phyloP scores from a whole-genome alignment of 2,888 invertebrate genomes.

The Pterobdella sp. region DNA sequence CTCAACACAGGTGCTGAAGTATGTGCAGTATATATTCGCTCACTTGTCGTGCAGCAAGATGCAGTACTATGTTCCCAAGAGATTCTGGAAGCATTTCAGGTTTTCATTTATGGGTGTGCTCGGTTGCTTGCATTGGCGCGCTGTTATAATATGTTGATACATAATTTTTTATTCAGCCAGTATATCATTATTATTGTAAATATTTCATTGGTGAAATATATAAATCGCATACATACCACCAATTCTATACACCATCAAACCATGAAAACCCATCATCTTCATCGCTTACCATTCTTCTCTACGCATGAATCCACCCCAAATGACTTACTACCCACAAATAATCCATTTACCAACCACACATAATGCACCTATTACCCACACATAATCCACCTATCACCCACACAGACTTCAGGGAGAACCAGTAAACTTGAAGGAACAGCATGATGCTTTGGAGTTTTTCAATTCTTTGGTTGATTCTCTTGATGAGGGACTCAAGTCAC shows the following conservation, averaged over 20 bases:
- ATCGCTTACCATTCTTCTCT: neutral
- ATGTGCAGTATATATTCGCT: slow-evolving; percentile 94
- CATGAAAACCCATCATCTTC: neutral
- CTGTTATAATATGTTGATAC: no score
- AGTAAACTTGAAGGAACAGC: slow-evolving; percentile 92
- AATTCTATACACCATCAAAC: neutral
- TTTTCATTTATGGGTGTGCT: no score
- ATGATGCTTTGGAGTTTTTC: slow-evolving; percentile 96
- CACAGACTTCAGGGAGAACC: slow-evolving; percentile 83
- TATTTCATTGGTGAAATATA: no score
- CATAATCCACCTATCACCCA: neutral
- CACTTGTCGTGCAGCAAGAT: slow-evolving; percentile 88
- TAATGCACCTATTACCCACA: neutral
- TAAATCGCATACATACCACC: neutral
- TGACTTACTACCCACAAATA: neutral
- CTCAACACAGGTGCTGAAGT: slow-evolving; percentile 60
- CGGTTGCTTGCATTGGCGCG: no score
- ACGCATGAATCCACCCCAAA: no score
- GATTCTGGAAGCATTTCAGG: slow-evolving; percentile 96
- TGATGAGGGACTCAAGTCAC: slow-evolving; percentile 86
- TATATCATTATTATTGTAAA: no score
- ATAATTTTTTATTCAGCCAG: no score
- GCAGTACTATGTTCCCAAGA: slow-evolving; percentile 94
- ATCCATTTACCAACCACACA: neutral
- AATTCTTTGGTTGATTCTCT: slow-evolving; percentile 91